Evolutionary conservation across 2,888 invertebrate species (phyloP), one percentile per base, ranked within the genome.

Genomic region (Mythimna impura): DNA sequence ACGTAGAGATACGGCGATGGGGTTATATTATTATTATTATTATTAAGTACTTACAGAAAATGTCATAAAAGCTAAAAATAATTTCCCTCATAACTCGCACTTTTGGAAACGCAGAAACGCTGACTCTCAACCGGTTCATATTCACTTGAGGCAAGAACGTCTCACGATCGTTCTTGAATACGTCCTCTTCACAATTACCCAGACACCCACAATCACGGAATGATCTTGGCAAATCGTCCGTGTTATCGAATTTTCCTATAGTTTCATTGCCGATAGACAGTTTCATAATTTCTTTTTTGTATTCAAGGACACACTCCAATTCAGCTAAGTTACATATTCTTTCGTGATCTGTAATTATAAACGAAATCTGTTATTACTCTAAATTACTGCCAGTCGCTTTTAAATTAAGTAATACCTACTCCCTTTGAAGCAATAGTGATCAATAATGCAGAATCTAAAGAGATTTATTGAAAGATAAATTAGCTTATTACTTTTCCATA

Each of bases 61-160:
- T 96, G 91, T 98, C 98, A 7, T 97, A 96, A 85, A 97, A 97
- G 78, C 97, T 97, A 89, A 98, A 98, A 65, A 98, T 96, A 2
- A 97, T 96, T 86, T 97, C 97, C 61, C 97, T 95, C 76, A 97
- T 96, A 61, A 98, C 93, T 84, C 98, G 96, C 90, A 97, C 97
- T 93, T 97, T 97, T 0, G 98, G 98, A 90, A 97, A 98, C 60
- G 97, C 96, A 54, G 96, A 96, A 58, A 98, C 96, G 60, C 97
- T 97, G 22, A 96, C 88, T 79, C 91, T 92, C n/a, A 96, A 73
- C 71, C 88, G 85, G 58, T 91, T 93, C 61, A 90, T 80, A 1
- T 84, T 79, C 3, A 81, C 66, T 71, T 92, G 86, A 1, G 89
- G 86, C 12, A 86, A 30, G 71, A 91, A 91, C 1, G 87, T 88